Evolutionary conservation across 1,140 invertebrate species (phyloP).

Genomic region (Drosophila pruinosa): DNA sequence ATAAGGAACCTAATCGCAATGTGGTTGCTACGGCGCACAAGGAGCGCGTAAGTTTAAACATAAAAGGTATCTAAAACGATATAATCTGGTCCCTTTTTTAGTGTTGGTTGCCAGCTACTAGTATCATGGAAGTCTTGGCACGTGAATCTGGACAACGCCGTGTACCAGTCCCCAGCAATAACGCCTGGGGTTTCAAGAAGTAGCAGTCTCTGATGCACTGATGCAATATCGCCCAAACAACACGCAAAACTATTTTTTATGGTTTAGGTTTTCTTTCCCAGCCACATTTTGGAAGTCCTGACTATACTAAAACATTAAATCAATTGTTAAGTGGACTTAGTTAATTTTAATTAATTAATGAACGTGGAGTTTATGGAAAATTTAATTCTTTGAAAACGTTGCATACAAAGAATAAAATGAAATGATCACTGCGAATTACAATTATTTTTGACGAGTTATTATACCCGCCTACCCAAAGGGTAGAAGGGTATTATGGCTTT

Average conservation of each 20-base stretch:
- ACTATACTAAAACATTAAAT: slow-evolving; percentile 16
- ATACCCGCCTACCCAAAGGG: no score
- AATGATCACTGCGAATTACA: slow-evolving; percentile 2
- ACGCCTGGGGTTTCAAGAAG: slow-evolving; percentile 81
- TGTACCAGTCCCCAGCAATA: slow-evolving; percentile 88
- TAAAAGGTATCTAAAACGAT: neutral
- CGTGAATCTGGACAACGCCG: slow-evolving; percentile 90
- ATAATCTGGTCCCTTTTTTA: slow-evolving; percentile 77
- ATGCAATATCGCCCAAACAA: slow-evolving; percentile 47
- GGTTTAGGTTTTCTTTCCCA: slow-evolving; percentile 16
- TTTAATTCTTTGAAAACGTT: slow-evolving; percentile 52
- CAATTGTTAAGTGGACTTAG: slow-evolving; percentile 6
- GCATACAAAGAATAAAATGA: slow-evolving; percentile 42
- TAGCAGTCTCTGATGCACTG: slow-evolving; percentile 47
- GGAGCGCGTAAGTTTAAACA: slow-evolving; percentile 86
- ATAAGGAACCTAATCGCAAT: slow-evolving; percentile 96
- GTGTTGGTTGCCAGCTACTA: slow-evolving; percentile 93
- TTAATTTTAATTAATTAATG: slow-evolving; percentile 57
- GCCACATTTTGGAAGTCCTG: slow-evolving; percentile 32
- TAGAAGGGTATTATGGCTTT: no score
- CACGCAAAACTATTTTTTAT: slow-evolving; percentile 31
- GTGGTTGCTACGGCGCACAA: slow-evolving; percentile 95
- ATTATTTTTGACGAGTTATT: neutral
- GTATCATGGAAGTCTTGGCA: slow-evolving; percentile 90
- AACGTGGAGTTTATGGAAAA: slow-evolving; percentile 65